Base-by-base conservation (phyloP, 2,888 invertebrate species). In the Stenotaenia linearis region DNA sequence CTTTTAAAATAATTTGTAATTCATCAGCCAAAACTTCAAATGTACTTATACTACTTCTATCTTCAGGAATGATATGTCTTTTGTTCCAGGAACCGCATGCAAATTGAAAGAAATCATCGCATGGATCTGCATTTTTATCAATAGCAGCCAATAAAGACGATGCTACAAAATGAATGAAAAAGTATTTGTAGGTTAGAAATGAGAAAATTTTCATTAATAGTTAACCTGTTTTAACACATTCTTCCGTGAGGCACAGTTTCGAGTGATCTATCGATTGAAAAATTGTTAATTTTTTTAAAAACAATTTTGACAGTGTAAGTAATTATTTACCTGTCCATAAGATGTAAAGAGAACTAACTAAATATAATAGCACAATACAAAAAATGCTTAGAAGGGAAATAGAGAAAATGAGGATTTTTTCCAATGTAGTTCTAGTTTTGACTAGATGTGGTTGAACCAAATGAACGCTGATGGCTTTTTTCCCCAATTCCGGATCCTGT, bases 31-130 rank as follows among this genome's bases (percentile, higher is more conserved):
- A 89, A 50, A 94, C 93, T 87, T 94, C 93, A 85, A 95, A 95
- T 0, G 94, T 94, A 85, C 92, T 93, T 82, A 93, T 93, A 76
- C 92, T 92, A 84, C 93, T 91, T 81, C 91, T 89, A 86, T 95
- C 95, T 84, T 94, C 94, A 0, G 95, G 95, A 84, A 95, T 95
- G 79, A 93, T 90, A 87, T 95, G 93, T 82, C 91, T 89, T 84
- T 91, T 92, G 86, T 95, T 94, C 94, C 95, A 95, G 21, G 92
- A 91, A 15, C 95, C 95, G 84, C 95, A 95, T 12, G 95, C 94
- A 86, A 91, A 95, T 86, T 92, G 91, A 86, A 93, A 95, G 87
- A 95, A 95, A 85, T 95, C 92, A 45, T 90, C 90, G 86, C 95
- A 95, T 0, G 95, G 95, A 85, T 93, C 91, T 0, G 91, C 90